Evolutionary conservation across 2,888 invertebrate genomes (phyloP), one percentile per base, ranked within the genome.

Genomic region (Drosophila ezoana): DNA sequence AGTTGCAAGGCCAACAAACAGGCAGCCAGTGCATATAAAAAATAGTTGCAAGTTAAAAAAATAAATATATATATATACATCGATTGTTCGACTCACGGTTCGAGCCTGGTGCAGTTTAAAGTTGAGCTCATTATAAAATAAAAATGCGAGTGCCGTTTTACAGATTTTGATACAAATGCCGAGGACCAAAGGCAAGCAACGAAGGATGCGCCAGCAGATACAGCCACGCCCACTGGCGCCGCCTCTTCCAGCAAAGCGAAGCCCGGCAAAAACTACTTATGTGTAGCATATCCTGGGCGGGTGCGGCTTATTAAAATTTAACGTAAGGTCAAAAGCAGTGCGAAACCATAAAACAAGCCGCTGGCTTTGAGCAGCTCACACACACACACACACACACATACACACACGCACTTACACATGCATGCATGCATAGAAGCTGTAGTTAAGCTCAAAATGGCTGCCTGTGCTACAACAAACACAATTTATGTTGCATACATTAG

Each of bases 291-390:
- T 60, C 35, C 72, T 62, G 72, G 28, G 43, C 60, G 65, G 45
- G 52, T 64, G 71, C 51, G 68, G 72, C 77, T 83, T 81, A 85
- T 85, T 85, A 85, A 83, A 85, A 81, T 79, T 81, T 83, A 73
- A 87, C 75, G 73, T 85, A 85, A 85, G 86, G 85, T 85, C 87
- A 82, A 81, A 81, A 81, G 81, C 75, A 79, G 79, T 87, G 83
- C 75, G 77, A 86, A 88, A 79, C 86, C 88, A 86, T 83, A 86
- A 81, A 88, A 88, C 88, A 88, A 88, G 76, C 86, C 89, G 70
- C 87, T 87, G 76, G 85, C 86, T 88, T 81, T 73, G 70, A 76
- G 67, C 58, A 74, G 59, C 33, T 52, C 23, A 33, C 41, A 59
- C 53, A 35, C 51, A 62, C 43, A 62, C 48, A 35, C 52, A 49